Evolutionary conservation across 1,140 invertebrate species (phyloP), one percentile per base, ranked within the genome.

Genomic region (Brachionus rotundiformis): DNA sequence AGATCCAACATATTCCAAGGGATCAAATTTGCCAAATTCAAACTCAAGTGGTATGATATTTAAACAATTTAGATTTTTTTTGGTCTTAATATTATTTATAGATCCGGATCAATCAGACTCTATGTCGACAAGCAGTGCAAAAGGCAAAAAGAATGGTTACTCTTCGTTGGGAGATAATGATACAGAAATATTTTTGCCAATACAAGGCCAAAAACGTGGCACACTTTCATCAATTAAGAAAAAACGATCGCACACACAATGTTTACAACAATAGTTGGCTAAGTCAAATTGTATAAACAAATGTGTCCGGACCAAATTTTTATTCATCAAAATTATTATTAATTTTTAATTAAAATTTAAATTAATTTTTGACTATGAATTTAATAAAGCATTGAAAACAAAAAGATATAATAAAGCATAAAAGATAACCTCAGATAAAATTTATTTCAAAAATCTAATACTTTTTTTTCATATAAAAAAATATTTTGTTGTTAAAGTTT

Each of bases 131-230:
- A 44, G 25, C 29, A 44, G 39, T 8, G 11, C 16, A 3, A 73
- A 73, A 13, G 36, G n/a, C 23, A 73, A 44, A 41, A 73, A 73
- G 27, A 73, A 31, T 73, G 68, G 68, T 4, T 73, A 73, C 41
- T 73, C 68, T 25, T 41, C 68, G 13, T 8, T 73, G n/a, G 39
- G 68, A 44, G 68, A 73, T 11, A 73, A 73, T 25, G 68, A 73
- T 31, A 73, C 68, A 2, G 68, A 73, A 44, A 44, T 73, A 73
- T 73, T 73, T 29, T 27, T 73, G 25, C 68, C 68, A 73, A 73
- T 73, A 25, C 68, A 73, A 41, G 68, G 68, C 25, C 68, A 73
- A 44, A 73, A 73, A 73, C 23, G 68, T 44, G 39, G 68, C 7
- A 44, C 68, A 25, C 23, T 73, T n/a, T 44, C 41, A 73, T 19